Evolutionary conservation across 2,888 invertebrate genomes (phyloP).

Genomic region (Sesia bembeciformis): DNA sequence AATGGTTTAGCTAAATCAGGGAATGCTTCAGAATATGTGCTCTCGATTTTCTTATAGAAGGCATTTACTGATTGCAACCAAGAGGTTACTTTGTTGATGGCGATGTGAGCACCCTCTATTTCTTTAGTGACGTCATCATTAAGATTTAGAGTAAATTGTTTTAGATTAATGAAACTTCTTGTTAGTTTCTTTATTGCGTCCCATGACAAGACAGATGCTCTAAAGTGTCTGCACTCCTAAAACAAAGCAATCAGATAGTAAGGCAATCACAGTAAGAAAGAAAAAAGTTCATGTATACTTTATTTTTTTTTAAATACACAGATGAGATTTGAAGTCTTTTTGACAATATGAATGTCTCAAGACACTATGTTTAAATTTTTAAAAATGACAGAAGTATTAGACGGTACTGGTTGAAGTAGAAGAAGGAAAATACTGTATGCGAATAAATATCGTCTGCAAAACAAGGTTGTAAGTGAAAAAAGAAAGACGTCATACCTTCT

Average conservation of each 20-base stretch:
- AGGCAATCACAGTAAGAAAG: too few relatives aligned
- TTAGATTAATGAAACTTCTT: constrained; percentile 5
- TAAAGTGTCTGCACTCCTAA: constrained; percentile 66
- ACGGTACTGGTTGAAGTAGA: too few relatives aligned
- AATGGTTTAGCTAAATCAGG: constrained; percentile 86
- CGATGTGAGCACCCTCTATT: constrained; percentile 28
- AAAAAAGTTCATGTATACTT: too few relatives aligned
- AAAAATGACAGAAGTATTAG: too few relatives aligned
- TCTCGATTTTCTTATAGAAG: constrained; percentile 72
- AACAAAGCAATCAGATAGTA: constrained; percentile 15
- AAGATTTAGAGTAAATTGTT: not conserved
- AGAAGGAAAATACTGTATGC: too few relatives aligned
- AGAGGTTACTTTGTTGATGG: constrained; percentile 53
- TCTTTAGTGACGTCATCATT: not conserved
- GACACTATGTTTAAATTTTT: too few relatives aligned
- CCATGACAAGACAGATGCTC: constrained; percentile 49
- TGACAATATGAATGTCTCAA: too few relatives aligned
- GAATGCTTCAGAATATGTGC: constrained; percentile 77
- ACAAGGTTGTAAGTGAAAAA: not conserved
- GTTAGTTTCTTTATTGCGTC: constrained; percentile 35
- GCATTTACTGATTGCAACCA: constrained; percentile 72
- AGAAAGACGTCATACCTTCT: constrained; percentile 53
- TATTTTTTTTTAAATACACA: too few relatives aligned
- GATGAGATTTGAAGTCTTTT: too few relatives aligned
- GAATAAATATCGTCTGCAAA: too few relatives aligned